Evolutionary conservation across 2,113 vertebrate genomes (phyloP), one percentile per base, ranked within the genome.

Genomic region (Brachypodius melanocephalos): DNA sequence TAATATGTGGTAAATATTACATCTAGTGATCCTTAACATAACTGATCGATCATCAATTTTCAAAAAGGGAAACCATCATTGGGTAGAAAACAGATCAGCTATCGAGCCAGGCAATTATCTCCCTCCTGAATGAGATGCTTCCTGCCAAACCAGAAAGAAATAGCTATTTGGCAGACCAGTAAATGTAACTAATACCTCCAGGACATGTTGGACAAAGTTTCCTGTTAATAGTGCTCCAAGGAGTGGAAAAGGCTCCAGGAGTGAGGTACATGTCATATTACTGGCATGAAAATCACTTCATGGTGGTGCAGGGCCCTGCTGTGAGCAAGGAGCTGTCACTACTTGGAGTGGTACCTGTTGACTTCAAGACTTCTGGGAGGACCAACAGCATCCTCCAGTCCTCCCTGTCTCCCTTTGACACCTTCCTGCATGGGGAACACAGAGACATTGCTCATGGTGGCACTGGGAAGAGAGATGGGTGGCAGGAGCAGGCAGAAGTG

Each of bases 61-160:
- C 77, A 43, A 32, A 85, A 79, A 83, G 28, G 62, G 38, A 94
- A 93, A 73, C 71, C 67, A 91, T 66, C 54, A 31, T 31, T 88
- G 87, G 75, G 78, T 79, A 90, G 88, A 88, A 93, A 96, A 96
- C 54, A 88, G 93, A 95, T 63, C 91, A 76, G 59, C 66, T 91
- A n/a, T 88, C n/a, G 91, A 96, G 85, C 93, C 94, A 95, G 89
- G 80, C 74, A 91, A 91, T 92, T 88, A 85, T 85, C 71, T 72
- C 67, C 59, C 81, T 91, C 63, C 78, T 88, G 91, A 89, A 89
- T 85, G 87, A 91, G 88, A 38, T 63, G 48, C 65, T 55, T 46
- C 9, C 26, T 96, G 95, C 94, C 94, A 97, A 95, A 91, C 85
- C 74, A 85, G 93, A 93, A 83, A 80, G 82, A 93, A 91, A 83